Evolutionary conservation across 2,797 vertebrate species (phyloP).

Genomic region (Australoheros facetus): DNA sequence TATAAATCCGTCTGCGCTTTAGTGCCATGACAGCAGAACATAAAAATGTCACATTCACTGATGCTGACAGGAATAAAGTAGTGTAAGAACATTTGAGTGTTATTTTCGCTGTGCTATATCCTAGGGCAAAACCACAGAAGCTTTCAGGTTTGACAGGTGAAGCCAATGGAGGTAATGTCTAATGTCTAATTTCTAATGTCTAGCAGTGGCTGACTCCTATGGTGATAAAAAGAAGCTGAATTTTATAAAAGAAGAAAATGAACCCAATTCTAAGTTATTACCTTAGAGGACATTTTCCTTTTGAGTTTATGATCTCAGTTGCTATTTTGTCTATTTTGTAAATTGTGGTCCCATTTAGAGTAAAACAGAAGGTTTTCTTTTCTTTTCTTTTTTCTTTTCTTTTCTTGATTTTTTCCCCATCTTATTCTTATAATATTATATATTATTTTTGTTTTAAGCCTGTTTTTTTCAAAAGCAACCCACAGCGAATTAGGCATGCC

Average conservation of each 20-base stretch:
- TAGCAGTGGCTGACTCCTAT: not conserved
- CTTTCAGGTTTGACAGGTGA: not conserved
- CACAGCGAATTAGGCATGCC: too few species aligned
- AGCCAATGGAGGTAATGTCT: not conserved
- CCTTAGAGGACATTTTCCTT: not conserved
- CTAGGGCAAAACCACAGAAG: not conserved
- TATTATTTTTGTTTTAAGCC: too few species aligned
- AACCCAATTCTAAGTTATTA: not conserved
- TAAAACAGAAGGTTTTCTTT: too few species aligned
- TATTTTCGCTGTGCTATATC: not conserved
- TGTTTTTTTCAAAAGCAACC: too few species aligned
- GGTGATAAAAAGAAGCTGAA: not conserved
- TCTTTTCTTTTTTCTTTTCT: too few species aligned
- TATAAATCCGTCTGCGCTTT: not conserved
- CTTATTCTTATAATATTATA: too few species aligned
- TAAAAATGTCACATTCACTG: not conserved
- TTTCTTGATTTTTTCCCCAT: too few species aligned
- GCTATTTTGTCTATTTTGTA: not conserved
- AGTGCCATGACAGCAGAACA: not conserved
- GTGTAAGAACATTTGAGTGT: not conserved
- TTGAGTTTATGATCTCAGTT: not conserved
- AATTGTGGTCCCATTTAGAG: too few species aligned
- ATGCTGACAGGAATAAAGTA: not conserved
- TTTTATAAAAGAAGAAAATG: not conserved
- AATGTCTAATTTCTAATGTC: too few species aligned